Evolutionary conservation across 2,888 invertebrate genomes (phyloP), one percentile per base, ranked within the genome.

Genomic region (Cryptus armator): DNA sequence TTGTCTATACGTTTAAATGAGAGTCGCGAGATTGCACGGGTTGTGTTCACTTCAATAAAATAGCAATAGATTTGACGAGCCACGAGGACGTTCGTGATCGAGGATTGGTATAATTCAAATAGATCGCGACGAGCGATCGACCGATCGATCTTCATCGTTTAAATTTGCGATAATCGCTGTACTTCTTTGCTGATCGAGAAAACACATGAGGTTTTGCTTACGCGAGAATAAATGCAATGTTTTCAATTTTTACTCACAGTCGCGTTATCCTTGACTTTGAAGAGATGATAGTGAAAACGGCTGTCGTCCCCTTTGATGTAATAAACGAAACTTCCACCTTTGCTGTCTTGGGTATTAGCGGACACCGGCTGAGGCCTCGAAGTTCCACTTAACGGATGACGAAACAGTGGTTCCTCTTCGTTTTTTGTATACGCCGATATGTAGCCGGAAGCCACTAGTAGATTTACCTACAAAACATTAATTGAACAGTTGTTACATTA

Each of bases 271-370:
- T 95, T 94, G 56, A 97, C 96, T 91, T 95, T 95, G 92, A 96
- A 97, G 78, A 97, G 95, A 93, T 96, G 96, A 93, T 97, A 97
- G 92, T 96, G 96, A 43, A 97, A 95, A 2, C 97, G 94, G n/a
- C 95, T 96, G 91, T 97, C 97, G 90, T 95, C 95, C 88, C 97
- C 97, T 89, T 96, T 95, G 84, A 97, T 94, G 89, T 97, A 95
- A 94, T 97, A 97, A 89, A 97, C 96, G 91, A 97, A 95, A 86
- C 89, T 91, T 46, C 91, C 90, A 96, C 96, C 70, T 95, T 95
- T 84, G 95, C 95, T 85, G 94, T 94, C 16, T 95, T 96, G 79
- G 94, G 95, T 9, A 95, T 94, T 91, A 93, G 95, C 81, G 93
- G 94, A 72, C 93, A 95, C 91, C 94, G 91, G 87, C 84, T 92